Base-by-base conservation (phyloP, 2,113 vertebrate genomes). In the Cathartes aura region DNA sequence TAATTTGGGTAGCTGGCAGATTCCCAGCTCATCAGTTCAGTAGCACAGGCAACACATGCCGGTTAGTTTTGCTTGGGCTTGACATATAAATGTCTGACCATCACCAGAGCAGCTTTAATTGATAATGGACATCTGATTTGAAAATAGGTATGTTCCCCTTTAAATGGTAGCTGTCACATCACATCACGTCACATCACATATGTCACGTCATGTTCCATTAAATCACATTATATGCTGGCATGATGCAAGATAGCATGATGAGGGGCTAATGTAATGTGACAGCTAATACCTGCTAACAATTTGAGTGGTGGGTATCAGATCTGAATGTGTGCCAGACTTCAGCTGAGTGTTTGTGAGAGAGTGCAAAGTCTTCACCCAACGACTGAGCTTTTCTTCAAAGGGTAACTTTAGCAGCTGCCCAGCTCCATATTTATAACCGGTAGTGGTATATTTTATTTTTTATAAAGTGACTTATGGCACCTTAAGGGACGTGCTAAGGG, bases 141-240 rank as follows among this genome's bases (percentile, higher is more conserved):
- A 91, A 97, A 97, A 96, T 95, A 97, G 93, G 96, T 97, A 92
- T 87, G 89, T 97, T 97, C 86, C 93, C 91, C 92, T 97, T 97
- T 97, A 97, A 97, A 76, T 17, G 58, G 89, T 82, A 66, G 70
- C 93, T 97, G 97, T 97, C 96, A 96, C 93, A 96, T 96, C 90
- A 42, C 76, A 94, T 97, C 95, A 91, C 26, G 78, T 95, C 96
- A 95, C 55, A 14, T 95, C 95, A 75, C 96, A 89, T 92, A 89
- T 97, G 97, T 97, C 96, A 94, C 4, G 40, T 96, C 96, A 85
- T 91, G 76, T 97, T 80, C 87, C 93, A 97, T 97, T 97, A 97
- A 91, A 82, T 97, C 97, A 89, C 90, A 91, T 97, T 97, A 97
- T 59, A 21, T 92, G 86, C 92, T 96, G 93, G 96, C 93, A 76